Conservation (phyloP, 2,888 invertebrate species). For the Oxytorus armatus region DNA sequence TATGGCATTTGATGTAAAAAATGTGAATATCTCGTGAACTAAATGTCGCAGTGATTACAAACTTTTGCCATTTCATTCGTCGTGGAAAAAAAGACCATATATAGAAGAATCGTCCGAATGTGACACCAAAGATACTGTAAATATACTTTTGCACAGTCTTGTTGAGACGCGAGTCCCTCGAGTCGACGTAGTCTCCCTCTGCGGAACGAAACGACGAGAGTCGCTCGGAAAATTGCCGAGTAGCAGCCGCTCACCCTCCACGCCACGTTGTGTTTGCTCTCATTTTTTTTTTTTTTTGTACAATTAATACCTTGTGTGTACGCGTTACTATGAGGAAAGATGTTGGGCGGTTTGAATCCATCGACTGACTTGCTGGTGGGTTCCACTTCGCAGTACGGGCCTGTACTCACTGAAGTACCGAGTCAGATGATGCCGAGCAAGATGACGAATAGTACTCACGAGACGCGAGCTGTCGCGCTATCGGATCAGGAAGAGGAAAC, state of each 20-base stretch:
- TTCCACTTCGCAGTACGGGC: constrained; percentile 85
- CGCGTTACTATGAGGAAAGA: constrained; percentile 84
- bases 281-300: constrained; percentile 25
- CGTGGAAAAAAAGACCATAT: not conserved
- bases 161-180: constrained; percentile 4
- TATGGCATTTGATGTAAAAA: no score
- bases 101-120: not conserved
- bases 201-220: constrained; percentile 13
- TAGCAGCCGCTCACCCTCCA: constrained; percentile 18
- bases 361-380: constrained; percentile 85
- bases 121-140: not conserved
- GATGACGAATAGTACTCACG: constrained; percentile 72
- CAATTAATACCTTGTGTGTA: constrained; percentile 68
- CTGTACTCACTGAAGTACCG: constrained; percentile 83
- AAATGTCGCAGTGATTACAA: no score
- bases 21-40: no score
- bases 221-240: not conserved
- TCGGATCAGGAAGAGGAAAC: constrained; percentile 83
- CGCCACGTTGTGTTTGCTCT: constrained; percentile 1
- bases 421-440: constrained; percentile 81
- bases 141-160: not conserved
- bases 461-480: constrained; percentile 76
- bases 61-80: not conserved
- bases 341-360: constrained; percentile 85
- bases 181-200: not conserved